phyloP scores from a whole-genome alignment of 2,113 vertebrate species.

The Petroica traversi region DNA sequence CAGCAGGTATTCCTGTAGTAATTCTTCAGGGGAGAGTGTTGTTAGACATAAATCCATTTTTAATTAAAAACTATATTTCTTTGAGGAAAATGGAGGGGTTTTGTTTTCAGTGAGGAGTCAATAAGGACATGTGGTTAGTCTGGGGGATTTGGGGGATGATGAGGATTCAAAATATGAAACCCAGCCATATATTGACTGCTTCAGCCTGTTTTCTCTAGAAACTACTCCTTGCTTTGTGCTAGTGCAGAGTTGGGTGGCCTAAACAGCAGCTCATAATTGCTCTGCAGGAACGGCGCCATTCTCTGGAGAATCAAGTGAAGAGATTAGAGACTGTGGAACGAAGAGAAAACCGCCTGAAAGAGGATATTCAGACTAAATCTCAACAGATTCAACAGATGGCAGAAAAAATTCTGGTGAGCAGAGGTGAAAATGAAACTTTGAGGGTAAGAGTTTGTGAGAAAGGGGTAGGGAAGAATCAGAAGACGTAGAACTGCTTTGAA shows the following conservation, averaged over 20 bases:
- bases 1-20: not conserved
- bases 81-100: not conserved
- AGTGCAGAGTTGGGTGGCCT: not conserved
- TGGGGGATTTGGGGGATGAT: not conserved
- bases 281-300: constrained; percentile 92
- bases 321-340: constrained; percentile 95
- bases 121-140: not conserved
- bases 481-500: not conserved
- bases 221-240: not conserved
- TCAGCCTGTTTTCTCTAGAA: not conserved
- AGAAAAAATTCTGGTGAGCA: constrained; percentile 97
- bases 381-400: constrained; percentile 99
- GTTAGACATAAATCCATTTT: not conserved
- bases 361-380: constrained; percentile 96
- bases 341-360: constrained; percentile 94
- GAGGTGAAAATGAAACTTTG: constrained; percentile 52
- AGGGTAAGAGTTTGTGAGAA: constrained; percentile 41
- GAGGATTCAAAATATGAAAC: not conserved
- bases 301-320: constrained; percentile 97
- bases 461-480: constrained; percentile 38
- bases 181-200: not conserved
- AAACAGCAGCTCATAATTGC: constrained; percentile 29
- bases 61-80: not conserved
- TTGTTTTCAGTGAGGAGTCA: not conserved
- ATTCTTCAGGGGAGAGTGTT: not conserved